Evolutionary conservation across 1,140 invertebrate species (phyloP).

Genomic region (Plodia interpunctella): DNA sequence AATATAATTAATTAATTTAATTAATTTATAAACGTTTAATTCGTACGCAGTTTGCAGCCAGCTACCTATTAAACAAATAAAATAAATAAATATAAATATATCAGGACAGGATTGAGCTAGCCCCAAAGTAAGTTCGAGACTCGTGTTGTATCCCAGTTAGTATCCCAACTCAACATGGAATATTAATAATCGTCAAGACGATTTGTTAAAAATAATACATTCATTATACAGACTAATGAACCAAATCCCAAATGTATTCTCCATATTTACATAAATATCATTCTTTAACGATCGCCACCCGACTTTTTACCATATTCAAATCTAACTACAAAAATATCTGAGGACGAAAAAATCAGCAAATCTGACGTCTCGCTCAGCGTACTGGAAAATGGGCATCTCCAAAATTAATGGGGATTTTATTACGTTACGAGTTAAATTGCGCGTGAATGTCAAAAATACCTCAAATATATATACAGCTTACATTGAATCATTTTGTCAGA

Average conservation of each 20-base stretch:
- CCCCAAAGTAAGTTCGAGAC: too few relatives aligned
- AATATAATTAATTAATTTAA: too few relatives aligned
- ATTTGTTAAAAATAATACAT: too few relatives aligned
- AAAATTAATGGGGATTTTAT: slow-evolving; percentile 74
- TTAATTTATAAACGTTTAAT: too few relatives aligned
- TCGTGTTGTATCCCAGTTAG: too few relatives aligned
- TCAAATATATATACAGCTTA: slow-evolving; percentile 25
- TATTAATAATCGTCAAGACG: too few relatives aligned
- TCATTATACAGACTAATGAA: not conserved
- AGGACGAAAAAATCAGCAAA: slow-evolving; percentile 20
- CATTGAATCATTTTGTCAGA: not conserved
- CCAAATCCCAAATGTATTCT: not conserved
- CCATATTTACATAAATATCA: not conserved
- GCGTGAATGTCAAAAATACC: slow-evolving; percentile 48
- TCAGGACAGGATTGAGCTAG: too few relatives aligned
- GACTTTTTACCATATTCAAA: slow-evolving; percentile 2
- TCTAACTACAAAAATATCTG: slow-evolving; percentile 2
- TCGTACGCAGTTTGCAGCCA: too few relatives aligned
- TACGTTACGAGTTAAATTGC: slow-evolving; percentile 67
- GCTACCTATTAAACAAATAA: too few relatives aligned
- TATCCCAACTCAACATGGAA: too few relatives aligned
- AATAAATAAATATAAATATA: too few relatives aligned
- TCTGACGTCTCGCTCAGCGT: slow-evolving; percentile 45
- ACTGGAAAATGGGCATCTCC: slow-evolving; percentile 67
- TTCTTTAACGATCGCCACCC: not conserved